phyloP scores from a whole-genome alignment of 2,888 invertebrate species.

The Trachelus iudaicus region DNA sequence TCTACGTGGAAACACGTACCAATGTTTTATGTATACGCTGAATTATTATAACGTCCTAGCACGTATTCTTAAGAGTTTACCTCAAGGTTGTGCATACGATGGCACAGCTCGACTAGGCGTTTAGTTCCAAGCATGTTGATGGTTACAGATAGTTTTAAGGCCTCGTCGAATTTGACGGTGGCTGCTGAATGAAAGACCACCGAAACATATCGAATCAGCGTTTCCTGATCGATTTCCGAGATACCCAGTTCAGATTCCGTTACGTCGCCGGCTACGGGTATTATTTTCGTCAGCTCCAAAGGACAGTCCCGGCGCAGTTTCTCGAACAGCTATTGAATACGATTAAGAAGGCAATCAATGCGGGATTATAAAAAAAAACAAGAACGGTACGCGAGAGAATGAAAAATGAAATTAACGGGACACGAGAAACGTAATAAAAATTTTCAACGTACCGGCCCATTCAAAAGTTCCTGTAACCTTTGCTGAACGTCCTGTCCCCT shows the following conservation, averaged over 20 bases:
- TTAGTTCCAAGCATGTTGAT: conserved; percentile 83
- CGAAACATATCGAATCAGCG: conserved; percentile 72
- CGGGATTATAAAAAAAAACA: background rate
- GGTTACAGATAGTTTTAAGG: conserved; percentile 76
- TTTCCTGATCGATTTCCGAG: conserved; percentile 67
- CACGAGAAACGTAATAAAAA: background rate
- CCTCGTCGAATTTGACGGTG: conserved; percentile 85
- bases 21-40: background rate
- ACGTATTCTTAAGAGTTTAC: conserved; percentile 59
- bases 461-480: conserved; percentile 72
- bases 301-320: conserved; percentile 70
- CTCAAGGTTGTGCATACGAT: conserved; percentile 75
- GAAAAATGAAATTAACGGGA: background rate
- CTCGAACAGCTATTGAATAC: conserved; percentile 71
- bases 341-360: background rate
- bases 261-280: conserved; percentile 74
- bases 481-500: conserved; percentile 71
- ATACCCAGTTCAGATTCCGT: conserved; percentile 72
- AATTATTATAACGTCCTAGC: conserved; percentile 3
- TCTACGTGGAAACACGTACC: background rate
- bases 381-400: background rate
- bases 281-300: conserved; percentile 72
- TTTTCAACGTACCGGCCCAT: conserved; percentile 70
- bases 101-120: conserved; percentile 76
- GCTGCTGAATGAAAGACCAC: conserved; percentile 87